A percentile compares a stretch with the other conserved stretches of the same genome.
These are phyloP conservation scores for Astur gentilis DNA, from an alignment of 2,113 vertebrate species.

Conservation along the genomic window DNA sequence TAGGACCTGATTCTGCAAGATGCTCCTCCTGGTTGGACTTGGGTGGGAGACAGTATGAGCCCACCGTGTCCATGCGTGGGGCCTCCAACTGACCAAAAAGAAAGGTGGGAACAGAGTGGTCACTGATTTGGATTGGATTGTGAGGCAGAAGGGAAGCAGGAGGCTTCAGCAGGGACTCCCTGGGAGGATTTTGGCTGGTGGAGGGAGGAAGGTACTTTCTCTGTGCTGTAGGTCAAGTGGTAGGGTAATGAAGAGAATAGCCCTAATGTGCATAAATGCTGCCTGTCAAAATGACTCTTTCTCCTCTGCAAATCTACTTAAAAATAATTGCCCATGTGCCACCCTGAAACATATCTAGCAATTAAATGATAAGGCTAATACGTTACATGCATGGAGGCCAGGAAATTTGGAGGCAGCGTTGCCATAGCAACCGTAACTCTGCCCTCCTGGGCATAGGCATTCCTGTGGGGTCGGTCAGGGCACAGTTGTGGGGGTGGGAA, in stretches of 20 bases:
- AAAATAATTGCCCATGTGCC: constrained; percentile 7
- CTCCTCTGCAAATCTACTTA: not conserved
- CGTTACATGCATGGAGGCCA: not conserved
- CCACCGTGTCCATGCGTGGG: rapidly evolving
- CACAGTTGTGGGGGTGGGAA: not conserved
- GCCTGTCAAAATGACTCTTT: constrained; percentile 12
- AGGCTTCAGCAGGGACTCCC: not conserved
- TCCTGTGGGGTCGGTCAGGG: not conserved
- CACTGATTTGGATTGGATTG: not conserved
- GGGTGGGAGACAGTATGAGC: not conserved
- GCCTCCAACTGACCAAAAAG: not conserved
- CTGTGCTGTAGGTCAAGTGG: not conserved
- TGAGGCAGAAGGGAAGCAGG: not conserved
- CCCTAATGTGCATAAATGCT: not conserved
- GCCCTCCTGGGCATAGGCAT: not conserved
- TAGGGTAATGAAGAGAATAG: not conserved
- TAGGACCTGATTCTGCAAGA: not conserved
- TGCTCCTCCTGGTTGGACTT: not conserved
- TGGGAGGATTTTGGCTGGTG: not conserved
- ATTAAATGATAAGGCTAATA: constrained; percentile 49
- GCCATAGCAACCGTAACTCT: constrained; percentile 20
- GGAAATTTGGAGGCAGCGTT: constrained; percentile 21
- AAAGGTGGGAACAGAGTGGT: not conserved
- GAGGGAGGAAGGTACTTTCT: not conserved
- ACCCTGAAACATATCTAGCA: constrained; percentile 15